phyloP scores from a whole-genome alignment of 2,797 vertebrate genomes.

The Aselliscus stoliczkanus region DNA sequence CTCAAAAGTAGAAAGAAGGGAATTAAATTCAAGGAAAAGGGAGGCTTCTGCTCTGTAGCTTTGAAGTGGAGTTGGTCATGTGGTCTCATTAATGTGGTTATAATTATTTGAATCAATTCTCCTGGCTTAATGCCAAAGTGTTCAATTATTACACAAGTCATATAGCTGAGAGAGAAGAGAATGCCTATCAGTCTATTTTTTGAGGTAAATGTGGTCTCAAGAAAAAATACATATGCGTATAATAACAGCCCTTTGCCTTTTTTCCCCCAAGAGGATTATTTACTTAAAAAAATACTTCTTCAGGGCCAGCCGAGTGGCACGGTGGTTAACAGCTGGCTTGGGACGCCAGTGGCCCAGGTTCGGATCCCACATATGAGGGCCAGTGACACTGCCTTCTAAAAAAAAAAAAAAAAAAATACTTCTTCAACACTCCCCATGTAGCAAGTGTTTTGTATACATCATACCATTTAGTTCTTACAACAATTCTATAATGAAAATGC shows the following conservation, averaged over 20 bases:
- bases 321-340: too few relatives aligned
- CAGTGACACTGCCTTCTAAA: too few relatives aligned
- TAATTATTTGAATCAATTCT: conserved; percentile 32
- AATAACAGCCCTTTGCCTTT: not conserved
- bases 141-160: conserved; percentile 33
- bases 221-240: not conserved
- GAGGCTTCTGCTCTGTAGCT: conserved; percentile 10
- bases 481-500: not conserved
- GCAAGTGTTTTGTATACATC: not conserved
- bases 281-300: not conserved
- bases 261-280: not conserved
- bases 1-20: not conserved
- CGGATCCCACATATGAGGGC: too few relatives aligned
- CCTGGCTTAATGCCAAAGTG: conserved; percentile 46
- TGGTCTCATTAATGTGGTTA: not conserved
- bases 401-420: too few relatives aligned
- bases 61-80: not conserved
- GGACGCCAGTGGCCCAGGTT: too few relatives aligned
- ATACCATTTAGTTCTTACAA: not conserved
- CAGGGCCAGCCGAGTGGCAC: too few relatives aligned
- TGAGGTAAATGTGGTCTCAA: conserved; percentile 23
- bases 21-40: not conserved
- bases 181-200: not conserved
- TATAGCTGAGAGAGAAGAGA: not conserved
- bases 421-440: not conserved